These are phyloP conservation scores for Camarhynchus parvulus DNA, from an alignment of 2,113 vertebrate species.

Conservation along the genomic window DNA sequence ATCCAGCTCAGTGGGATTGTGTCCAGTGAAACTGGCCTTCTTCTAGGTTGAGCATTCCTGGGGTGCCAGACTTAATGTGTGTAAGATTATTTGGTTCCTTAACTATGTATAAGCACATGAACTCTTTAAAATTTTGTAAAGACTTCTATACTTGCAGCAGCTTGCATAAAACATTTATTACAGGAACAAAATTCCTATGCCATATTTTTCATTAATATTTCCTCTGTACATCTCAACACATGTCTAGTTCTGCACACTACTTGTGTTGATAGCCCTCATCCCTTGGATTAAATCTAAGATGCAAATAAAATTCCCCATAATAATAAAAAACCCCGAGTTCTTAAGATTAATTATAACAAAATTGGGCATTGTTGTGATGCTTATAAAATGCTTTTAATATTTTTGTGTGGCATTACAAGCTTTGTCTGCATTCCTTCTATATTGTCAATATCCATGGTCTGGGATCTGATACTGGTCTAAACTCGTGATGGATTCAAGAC, in stretches of 20 bases:
- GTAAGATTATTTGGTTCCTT: not conserved
- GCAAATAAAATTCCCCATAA: not conserved
- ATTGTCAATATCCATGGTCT: not conserved
- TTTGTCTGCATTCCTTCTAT: not conserved
- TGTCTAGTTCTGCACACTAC: not conserved
- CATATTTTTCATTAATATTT: not conserved
- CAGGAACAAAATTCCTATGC: not conserved
- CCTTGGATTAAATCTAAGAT: not conserved
- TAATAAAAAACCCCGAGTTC: not conserved
- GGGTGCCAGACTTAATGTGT: not conserved
- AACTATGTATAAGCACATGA: not conserved
- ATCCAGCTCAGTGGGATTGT: not conserved
- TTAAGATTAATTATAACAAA: not conserved
- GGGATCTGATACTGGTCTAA: not conserved
- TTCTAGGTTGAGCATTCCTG: not conserved
- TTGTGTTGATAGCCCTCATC: not conserved
- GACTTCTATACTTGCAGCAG: not conserved
- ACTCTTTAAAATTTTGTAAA: not conserved
- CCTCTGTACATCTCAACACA: not conserved
- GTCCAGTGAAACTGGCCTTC: not conserved
- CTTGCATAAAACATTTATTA: not conserved
- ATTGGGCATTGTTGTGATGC: not conserved
- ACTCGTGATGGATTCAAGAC: not conserved
- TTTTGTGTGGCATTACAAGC: accelerated
- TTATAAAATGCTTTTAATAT: not conserved